A percentile compares a stretch with the other conserved stretches of the same genome.
Conservation (phyloP, 2,888 invertebrate species). For the Ecdyonurus torrentis region DNA sequence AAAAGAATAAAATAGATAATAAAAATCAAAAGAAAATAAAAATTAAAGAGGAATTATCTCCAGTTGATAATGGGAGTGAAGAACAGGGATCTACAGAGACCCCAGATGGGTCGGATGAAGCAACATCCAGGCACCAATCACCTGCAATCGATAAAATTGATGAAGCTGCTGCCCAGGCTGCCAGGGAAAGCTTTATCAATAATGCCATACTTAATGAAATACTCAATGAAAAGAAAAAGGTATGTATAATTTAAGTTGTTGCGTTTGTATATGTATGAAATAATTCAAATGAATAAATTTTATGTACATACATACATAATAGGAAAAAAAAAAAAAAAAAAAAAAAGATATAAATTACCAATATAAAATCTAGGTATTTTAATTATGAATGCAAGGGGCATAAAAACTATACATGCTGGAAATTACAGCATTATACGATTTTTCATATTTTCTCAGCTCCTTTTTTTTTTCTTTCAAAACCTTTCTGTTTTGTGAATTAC, state of each 20-base stretch:
- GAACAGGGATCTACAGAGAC: not conserved
- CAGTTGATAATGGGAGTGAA: not conserved
- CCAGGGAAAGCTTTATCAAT: not conserved
- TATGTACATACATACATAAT: too few relatives aligned
- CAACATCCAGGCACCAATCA: not conserved
- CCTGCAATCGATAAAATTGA: not conserved
- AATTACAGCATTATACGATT: too few relatives aligned
- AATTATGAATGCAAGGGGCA: too few relatives aligned
- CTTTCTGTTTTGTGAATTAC: too few relatives aligned
- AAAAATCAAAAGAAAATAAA: not conserved
- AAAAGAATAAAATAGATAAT: not conserved
- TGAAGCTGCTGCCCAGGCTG: not conserved
- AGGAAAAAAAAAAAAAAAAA: too few relatives aligned
- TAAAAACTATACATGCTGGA: too few relatives aligned
- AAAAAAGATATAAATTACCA: too few relatives aligned
- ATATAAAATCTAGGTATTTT: too few relatives aligned
- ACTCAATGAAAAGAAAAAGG: constrained; percentile 2
- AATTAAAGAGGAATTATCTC: not conserved
- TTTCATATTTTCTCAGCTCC: too few relatives aligned
- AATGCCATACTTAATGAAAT: not conserved
- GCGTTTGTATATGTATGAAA: too few relatives aligned
- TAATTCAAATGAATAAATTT: too few relatives aligned
- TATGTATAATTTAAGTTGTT: not conserved
- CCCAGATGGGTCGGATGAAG: not conserved
- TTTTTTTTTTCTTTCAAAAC: too few relatives aligned